Base-by-base conservation (phyloP, 2,888 invertebrate species). In the Allacma fusca region DNA sequence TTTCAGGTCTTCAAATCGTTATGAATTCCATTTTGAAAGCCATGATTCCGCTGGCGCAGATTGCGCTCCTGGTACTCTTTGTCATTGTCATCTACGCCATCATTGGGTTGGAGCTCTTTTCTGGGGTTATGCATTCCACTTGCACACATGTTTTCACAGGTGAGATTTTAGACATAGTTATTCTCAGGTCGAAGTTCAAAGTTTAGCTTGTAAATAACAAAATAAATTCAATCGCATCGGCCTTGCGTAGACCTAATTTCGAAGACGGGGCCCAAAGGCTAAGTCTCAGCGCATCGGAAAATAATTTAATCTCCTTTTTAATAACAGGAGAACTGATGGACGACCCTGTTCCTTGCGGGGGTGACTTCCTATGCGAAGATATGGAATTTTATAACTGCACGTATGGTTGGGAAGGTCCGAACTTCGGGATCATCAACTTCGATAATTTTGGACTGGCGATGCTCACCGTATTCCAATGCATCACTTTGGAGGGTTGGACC, bases 401-500 rank as follows among this genome's bases (percentile, higher is more conserved):
- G 16, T 84, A 81, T 4, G 84, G 83, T 28, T 87, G 87, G 86
- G 86, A 85, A 77, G 88, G 88, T 12, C 88, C 88, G 19, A 88
- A 88, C 82, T 87, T 88, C 81, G 91, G 91, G 74, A 91, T 91
- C 82, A 90, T 90, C 21, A 91, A 90, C 85, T 91, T 91, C 85
- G 91, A 91, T 85, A 90, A 91, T 86, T 89, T 91, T 85, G 90
- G 90, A 65, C 87, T 91, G 43, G 89, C 90, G 78, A 91, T 91
- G 90, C 86, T 91, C 78, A 91, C 91, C 28, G 91, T 91, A 77
- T 91, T 91, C 86, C 90, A 87, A 81, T 91, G 91, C 85, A 88
- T 91, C 44, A 90, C 90, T 19, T 88, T 90, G 85, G 91, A 91
- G 86, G 90, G 90, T 21, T 91, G 90, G 90, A 90, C 90, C 12